A percentile compares a stretch with the other conserved stretches of the same genome.
Conservation (phyloP, 2,797 vertebrate species). For the Crypturellus tataupa region DNA sequence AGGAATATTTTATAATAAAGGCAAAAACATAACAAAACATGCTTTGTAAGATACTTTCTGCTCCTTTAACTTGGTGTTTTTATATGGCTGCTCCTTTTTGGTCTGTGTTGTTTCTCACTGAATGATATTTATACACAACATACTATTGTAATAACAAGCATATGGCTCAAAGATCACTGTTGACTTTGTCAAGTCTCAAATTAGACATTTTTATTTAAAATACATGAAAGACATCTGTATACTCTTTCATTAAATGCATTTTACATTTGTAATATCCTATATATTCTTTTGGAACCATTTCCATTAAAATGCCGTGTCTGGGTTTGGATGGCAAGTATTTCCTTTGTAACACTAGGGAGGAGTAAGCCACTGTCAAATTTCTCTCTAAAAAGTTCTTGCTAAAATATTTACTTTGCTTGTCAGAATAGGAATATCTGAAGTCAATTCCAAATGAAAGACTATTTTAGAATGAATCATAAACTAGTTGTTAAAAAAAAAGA, state of each 20-base stretch:
- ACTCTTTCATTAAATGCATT: constrained; percentile 61
- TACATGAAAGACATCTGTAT: constrained; percentile 59
- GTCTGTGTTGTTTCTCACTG: constrained; percentile 35
- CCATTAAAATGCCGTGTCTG: neutral
- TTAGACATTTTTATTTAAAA: constrained; percentile 70
- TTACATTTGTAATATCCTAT: constrained; percentile 57
- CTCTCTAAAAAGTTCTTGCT: constrained; percentile 51
- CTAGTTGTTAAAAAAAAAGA: constrained; percentile 55
- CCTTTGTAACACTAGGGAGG: constrained; percentile 49
- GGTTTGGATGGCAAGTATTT: constrained; percentile 61
- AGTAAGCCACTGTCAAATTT: constrained; percentile 59
- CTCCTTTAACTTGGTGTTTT: constrained; percentile 7
- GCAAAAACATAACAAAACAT: neutral
- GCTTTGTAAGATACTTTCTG: constrained; percentile 1
- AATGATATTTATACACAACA: constrained; percentile 20
- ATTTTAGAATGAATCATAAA: constrained; percentile 59
- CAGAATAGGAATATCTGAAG: constrained; percentile 63
- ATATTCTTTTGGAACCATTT: constrained; percentile 46
- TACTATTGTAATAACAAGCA: constrained; percentile 40
- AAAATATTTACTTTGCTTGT: constrained; percentile 65
- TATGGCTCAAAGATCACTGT: constrained; percentile 2
- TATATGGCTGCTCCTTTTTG: constrained; percentile 9
- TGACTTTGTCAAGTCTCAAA: constrained; percentile 56
- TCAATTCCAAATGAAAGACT: constrained; percentile 68
- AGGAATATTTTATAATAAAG: neutral